Base-by-base conservation (phyloP, 2,888 invertebrate species). In the Pammene aurita region DNA sequence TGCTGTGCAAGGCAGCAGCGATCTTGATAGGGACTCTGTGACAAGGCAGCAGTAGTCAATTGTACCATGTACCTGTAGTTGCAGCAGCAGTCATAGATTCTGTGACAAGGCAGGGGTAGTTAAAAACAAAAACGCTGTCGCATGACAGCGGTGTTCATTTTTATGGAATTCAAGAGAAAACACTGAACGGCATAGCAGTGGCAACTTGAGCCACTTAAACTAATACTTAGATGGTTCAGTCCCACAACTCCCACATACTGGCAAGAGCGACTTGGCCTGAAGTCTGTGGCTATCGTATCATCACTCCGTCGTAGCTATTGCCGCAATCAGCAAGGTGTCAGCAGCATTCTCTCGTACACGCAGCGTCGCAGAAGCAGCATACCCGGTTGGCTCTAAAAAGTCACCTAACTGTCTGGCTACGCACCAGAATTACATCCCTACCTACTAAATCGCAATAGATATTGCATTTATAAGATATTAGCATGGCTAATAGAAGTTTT, bases 401-500 rank as follows among this genome's bases (percentile, higher is more conserved):
- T 57, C 42, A 64, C 26, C 56, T 41, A 61, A 18, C 14, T n/a
- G 42, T 9, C 52, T 58, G 42, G 35, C 52, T 35, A 42, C 42
- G 48, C 7, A 7, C 56, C 57, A 66, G 56, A n/a, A 57, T 57
- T 56, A 57, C 5, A 41, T n/a, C 5, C 65, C 65, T 66, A 26
- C 56, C 38, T 66, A 65, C 46, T 18, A 14, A 48, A 26, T 52
- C 5, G 7, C 18, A 56, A 65, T 7, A 56, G n/a, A 10, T 38
- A 38, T 38, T 0, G 38, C n/a, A 38, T 50, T 16, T 9, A 7
- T 35, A 16, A 11, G 13, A 35, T 7, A 18, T 58, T 57, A 18
- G 13, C n/a, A 34, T 46, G 7, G 26, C n/a, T 14, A 11, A 6
- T 38, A 55, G n/a, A 55, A 56, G 16, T 38, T 56, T 9, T 38